phyloP scores from a whole-genome alignment of 2,888 invertebrate genomes.

The Coelogynopora nodosa region DNA sequence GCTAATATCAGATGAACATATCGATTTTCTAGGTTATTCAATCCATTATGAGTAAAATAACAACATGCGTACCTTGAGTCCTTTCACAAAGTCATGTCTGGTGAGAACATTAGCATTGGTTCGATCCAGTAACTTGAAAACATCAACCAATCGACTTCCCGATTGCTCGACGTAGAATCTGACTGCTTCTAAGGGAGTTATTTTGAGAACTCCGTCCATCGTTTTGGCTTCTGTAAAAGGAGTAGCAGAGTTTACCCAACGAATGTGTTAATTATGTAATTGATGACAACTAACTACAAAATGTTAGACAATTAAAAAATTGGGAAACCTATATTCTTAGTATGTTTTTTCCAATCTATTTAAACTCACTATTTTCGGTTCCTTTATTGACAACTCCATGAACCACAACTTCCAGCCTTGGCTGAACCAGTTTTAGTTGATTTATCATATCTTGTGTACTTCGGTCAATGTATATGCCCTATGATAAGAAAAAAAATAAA shows the following conservation, averaged over 20 bases:
- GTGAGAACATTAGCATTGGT: neutral
- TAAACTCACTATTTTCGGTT: neutral
- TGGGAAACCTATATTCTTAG: too few species aligned
- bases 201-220: neutral
- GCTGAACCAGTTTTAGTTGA: neutral
- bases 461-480: neutral
- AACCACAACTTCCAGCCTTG: neutral
- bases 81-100: neutral
- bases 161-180: constrained; percentile 11
- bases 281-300: too few species aligned
- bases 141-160: constrained; percentile 23
- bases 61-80: neutral
- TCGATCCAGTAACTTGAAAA: neutral
- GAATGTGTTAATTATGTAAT: too few species aligned
- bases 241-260: too few species aligned
- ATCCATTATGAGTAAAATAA: too few species aligned
- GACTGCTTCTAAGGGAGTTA: neutral
- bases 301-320: too few species aligned
- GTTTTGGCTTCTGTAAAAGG: neutral
- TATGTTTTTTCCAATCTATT: too few species aligned
- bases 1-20: too few species aligned
- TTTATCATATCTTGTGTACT: neutral
- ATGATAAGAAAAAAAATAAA: neutral
- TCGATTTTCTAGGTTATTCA: too few species aligned
- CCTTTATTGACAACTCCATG: neutral